Evolutionary conservation across 2,113 vertebrate species (phyloP).

Genomic region (Nycticebus coucang): DNA sequence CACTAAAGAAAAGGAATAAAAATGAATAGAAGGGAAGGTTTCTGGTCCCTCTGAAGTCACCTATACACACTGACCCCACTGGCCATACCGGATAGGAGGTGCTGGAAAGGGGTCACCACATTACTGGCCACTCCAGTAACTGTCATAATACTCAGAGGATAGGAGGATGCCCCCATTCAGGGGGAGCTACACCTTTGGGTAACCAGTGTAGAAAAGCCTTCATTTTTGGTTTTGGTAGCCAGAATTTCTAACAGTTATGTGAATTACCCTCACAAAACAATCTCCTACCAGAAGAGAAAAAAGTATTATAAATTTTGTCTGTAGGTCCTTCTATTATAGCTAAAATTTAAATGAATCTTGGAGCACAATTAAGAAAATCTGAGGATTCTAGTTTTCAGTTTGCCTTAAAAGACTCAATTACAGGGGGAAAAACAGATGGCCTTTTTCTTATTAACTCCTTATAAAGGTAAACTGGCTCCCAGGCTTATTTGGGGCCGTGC

Average conservation of each 20-base stretch:
- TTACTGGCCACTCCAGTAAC: fast-evolving
- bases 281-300: fast-evolving
- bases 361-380: background rate
- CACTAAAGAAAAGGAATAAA: background rate
- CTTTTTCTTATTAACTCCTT: background rate
- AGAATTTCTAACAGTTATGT: background rate
- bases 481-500: background rate
- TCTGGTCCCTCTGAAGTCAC: background rate
- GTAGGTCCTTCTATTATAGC: background rate
- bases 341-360: background rate
- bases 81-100: fast-evolving
- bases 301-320: background rate
- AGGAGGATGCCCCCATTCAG: fast-evolving
- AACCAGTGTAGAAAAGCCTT: background rate
- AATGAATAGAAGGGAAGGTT: background rate
- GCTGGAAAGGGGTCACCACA: fast-evolving
- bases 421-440: background rate
- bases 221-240: background rate
- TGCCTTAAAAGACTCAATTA: background rate
- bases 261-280: background rate
- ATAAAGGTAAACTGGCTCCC: background rate
- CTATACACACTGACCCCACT: fast-evolving
- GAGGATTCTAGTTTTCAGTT: background rate
- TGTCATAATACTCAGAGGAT: fast-evolving
- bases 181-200: fast-evolving